Evolutionary conservation across 2,113 vertebrate species (phyloP), one percentile per base, ranked within the genome.

Genomic region (Eulemur rufifrons): DNA sequence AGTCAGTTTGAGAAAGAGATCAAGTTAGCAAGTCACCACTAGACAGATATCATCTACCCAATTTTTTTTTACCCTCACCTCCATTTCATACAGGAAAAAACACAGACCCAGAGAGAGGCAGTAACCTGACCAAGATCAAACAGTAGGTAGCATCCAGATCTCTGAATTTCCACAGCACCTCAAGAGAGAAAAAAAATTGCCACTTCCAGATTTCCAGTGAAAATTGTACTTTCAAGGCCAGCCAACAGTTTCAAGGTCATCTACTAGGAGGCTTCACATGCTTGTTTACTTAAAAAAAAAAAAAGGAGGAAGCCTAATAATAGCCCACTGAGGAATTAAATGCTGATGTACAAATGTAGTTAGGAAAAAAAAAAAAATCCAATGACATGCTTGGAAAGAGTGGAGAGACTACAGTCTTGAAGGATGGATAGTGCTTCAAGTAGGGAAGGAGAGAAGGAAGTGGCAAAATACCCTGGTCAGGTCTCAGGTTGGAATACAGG

Each of bases 221-320:
- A 97, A 95, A 89, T 2, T 59, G 15, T 84, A 73, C 45, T 82
- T 88, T 95, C 25, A 86, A 89, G 78, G 56, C 34, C 69, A 95
- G 17, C 37, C 68, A 93, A 66, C 4, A 90, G 59, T 45, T 86
- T 94, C 74, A 95, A 95, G 74, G 37, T 96, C 68, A 97, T 84
- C 50, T 89, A 21, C 47, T 86, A 89, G 20, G 34, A 95, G 37
- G 15, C 3, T 91, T 93, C 73, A 76, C 29, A 86, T 80, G 42
- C 20, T 93, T 97, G 63, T 74, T 97, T 94, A 90, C 66, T 81
- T 96, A 89, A 23, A 42, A 15, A 34, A 66, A 47, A 64, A 90
- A 81, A 90, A 81, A 14, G 39, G 32, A 89, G 8, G n/a, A 54
- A 78, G 80, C 15, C 56, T 97, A 97, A 91, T 68, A 81, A 94